Evolutionary conservation across 2,797 vertebrate genomes (phyloP).

Genomic region (Zenarchopterus dispar): DNA sequence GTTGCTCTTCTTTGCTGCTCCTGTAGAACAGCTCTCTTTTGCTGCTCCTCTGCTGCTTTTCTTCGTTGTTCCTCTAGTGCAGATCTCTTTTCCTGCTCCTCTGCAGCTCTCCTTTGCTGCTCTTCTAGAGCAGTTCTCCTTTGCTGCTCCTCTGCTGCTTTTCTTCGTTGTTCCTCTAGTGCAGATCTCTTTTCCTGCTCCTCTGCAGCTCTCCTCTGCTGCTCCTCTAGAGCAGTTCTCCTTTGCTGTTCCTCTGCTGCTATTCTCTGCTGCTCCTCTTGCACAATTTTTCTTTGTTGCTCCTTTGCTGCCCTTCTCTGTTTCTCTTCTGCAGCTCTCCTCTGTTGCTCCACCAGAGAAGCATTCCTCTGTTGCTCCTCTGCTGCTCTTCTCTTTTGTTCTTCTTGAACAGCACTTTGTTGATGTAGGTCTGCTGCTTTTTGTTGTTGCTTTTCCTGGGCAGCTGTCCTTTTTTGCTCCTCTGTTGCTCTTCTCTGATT

Average conservation of each 20-base stretch:
- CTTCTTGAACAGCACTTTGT: background rate
- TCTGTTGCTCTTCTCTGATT: conserved; percentile 3
- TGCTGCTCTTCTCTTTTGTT: conserved; percentile 2
- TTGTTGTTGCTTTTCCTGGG: background rate
- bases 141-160: background rate
- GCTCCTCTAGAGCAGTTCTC: accelerated
- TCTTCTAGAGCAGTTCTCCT: conserved; percentile 6
- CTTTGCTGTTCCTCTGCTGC: conserved; percentile 1
- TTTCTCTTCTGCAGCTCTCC: conserved; percentile 2
- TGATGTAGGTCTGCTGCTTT: conserved; percentile 12
- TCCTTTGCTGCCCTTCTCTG: background rate
- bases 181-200: no score
- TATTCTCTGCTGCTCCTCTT: conserved; percentile 9
- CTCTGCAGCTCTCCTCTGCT: background rate
- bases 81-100: background rate
- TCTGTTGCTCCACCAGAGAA: conserved; percentile 9
- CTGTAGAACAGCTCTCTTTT: conserved; percentile 9
- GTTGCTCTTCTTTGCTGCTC: conserved; percentile 1
- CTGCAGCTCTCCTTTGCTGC: background rate
- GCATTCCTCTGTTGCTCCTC: background rate
- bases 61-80: background rate
- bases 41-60: conserved; percentile 7
- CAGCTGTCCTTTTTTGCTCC: conserved; percentile 5
- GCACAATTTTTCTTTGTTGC: background rate
- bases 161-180: background rate